Percentiles rank a stretch among this genome's conserved stretches.
Evolutionary conservation across 1,140 invertebrate genomes (phyloP).

Genomic region (Holotrichia oblita): DNA sequence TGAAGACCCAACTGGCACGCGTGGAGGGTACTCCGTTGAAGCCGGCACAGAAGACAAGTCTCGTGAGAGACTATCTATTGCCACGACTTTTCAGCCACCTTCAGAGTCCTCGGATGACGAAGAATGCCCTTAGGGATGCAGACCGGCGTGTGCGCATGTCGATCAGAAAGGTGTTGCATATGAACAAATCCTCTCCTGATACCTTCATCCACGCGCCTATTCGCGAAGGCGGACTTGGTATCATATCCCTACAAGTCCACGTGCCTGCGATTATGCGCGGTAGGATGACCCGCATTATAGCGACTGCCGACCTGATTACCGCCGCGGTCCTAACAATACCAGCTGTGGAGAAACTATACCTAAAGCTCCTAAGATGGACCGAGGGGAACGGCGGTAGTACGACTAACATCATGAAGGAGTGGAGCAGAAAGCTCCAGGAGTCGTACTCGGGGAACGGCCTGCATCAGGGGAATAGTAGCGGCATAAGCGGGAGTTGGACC

Average conservation of each 20-base stretch:
- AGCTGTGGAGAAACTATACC: neutral
- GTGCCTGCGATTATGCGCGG: neutral
- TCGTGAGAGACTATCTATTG: neutral
- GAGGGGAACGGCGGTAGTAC: slow-evolving; percentile 9
- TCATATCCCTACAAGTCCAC: neutral
- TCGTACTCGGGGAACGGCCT: slow-evolving; percentile 42
- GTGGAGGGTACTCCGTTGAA: no score
- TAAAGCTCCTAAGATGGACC: slow-evolving; percentile 20
- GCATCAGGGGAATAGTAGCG: neutral
- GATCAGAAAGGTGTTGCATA: neutral
- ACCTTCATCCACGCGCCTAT: slow-evolving; percentile 17
- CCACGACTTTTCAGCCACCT: neutral
- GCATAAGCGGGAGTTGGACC: neutral
- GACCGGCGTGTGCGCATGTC: neutral
- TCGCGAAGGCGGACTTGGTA: slow-evolving; percentile 14
- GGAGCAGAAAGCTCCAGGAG: slow-evolving; percentile 17
- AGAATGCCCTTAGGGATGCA: neutral
- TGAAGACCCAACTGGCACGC: no score
- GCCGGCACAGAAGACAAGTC: no score
- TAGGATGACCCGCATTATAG: neutral
- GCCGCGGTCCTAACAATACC: slow-evolving; percentile 19
- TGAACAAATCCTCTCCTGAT: neutral
- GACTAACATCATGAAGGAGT: neutral
- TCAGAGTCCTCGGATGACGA: neutral
- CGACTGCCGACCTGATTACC: slow-evolving; percentile 9